These are phyloP conservation scores for Drosophila melanica DNA, from an alignment of 1,140 invertebrate genomes.

Conservation along the genomic window DNA sequence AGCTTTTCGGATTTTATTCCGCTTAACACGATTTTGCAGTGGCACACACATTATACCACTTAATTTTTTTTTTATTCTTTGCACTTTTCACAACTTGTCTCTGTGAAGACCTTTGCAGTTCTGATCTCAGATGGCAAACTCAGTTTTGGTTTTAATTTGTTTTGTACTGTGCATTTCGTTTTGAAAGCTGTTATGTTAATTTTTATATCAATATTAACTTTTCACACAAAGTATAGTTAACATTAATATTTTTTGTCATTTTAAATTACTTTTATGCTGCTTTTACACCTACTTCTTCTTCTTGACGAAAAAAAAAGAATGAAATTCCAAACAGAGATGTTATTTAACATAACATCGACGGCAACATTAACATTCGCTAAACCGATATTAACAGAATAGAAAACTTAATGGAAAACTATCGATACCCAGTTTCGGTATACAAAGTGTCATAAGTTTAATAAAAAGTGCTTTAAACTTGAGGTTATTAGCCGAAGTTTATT, in stretches of 20 bases:
- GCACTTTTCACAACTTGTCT: constrained; percentile 38
- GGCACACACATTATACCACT: constrained; percentile 29
- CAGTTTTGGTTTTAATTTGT: constrained; percentile 19
- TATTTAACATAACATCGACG: constrained; percentile 28
- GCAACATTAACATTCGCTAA: constrained; percentile 11
- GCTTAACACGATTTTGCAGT: constrained; percentile 34
- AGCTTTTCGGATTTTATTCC: constrained; percentile 46
- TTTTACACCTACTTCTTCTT: constrained; percentile 34
- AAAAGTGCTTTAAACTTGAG: not conserved
- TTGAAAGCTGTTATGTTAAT: constrained; percentile 3
- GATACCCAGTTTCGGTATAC: not conserved
- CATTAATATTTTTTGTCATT: not conserved
- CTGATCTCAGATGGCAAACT: constrained; percentile 28
- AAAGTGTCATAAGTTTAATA: not conserved
- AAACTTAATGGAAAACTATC: not conserved
- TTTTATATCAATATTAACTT: constrained; percentile 8
- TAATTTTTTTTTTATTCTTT: constrained; percentile 27
- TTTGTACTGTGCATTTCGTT: not conserved
- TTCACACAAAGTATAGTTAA: constrained; percentile 6
- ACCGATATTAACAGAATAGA: not conserved
- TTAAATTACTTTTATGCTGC: constrained; percentile 30
- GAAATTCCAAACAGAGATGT: constrained; percentile 33
- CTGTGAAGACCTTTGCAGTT: constrained; percentile 34
- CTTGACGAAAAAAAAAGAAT: constrained; percentile 34
- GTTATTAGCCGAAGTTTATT: not conserved